phyloP scores from a whole-genome alignment of 2,888 invertebrate species.

The Matsumyia berberina region DNA sequence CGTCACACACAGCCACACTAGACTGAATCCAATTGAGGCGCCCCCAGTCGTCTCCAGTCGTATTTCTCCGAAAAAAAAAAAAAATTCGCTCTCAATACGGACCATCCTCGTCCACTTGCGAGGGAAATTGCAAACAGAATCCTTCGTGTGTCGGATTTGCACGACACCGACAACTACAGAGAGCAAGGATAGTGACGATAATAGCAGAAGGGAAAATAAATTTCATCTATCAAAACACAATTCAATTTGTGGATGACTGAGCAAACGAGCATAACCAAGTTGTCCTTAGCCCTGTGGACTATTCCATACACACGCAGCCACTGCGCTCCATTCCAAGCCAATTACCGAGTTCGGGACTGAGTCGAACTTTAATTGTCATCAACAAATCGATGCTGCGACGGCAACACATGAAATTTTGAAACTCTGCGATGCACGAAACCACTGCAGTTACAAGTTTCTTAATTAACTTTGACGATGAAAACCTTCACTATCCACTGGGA shows the following conservation, averaged over 20 bases:
- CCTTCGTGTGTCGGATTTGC: neutral
- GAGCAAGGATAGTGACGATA: conserved; percentile 17
- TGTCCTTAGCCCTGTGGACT: conserved; percentile 34
- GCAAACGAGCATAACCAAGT: conserved; percentile 60
- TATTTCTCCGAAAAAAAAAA: conserved; percentile 7
- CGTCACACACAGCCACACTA: neutral
- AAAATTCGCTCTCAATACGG: neutral
- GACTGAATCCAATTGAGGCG: neutral
- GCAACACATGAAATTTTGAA: too few species aligned
- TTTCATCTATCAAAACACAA: conserved; percentile 61
- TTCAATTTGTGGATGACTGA: conserved; percentile 59
- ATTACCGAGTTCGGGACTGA: conserved; percentile 18
- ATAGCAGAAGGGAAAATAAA: conserved; percentile 55
- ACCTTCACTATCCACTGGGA: neutral
- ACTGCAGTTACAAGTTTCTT: conserved; percentile 34
- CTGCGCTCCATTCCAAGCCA: conserved; percentile 18
- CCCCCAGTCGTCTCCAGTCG: neutral
- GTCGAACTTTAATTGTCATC: conserved; percentile 42
- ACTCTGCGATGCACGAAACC: neutral
- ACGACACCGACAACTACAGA: conserved; percentile 4
- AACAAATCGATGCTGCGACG: conserved; percentile 28
- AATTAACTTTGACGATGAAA: conserved; percentile 36
- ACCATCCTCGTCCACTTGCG: neutral
- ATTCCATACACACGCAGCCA: neutral
- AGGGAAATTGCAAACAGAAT: conserved; percentile 15